A percentile compares a stretch with the other conserved stretches of the same genome.
phyloP scores from a whole-genome alignment of 92 coral and sea anemone species.

The Scolanthus callimorphus region DNA sequence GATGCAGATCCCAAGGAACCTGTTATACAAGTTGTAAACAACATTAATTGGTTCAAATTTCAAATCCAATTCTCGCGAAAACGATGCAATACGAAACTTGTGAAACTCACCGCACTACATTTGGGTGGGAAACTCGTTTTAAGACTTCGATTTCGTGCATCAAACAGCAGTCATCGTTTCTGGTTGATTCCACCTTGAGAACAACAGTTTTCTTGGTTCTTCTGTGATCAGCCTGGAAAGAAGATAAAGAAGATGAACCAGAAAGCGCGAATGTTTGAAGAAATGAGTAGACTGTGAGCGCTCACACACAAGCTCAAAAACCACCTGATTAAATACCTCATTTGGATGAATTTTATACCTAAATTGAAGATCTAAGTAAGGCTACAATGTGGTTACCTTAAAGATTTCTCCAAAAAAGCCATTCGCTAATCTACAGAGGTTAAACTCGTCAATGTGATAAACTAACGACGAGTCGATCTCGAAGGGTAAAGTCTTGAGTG shows the following conservation, averaged over 20 bases:
- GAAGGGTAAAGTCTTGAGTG: slow-evolving; percentile 50
- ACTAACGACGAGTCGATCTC: slow-evolving; percentile 59
- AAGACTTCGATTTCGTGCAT: slow-evolving; percentile 68
- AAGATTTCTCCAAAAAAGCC: slow-evolving; percentile 95
- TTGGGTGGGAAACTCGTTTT: slow-evolving; percentile 76
- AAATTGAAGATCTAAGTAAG: background rate
- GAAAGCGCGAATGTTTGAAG: background rate
- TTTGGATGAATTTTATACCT: background rate
- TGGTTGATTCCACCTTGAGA: slow-evolving; percentile 57
- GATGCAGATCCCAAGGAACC: slow-evolving; percentile 86
- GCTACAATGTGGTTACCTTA: slow-evolving; percentile 47
- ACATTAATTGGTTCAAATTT: too few relatives aligned
- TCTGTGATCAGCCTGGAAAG: slow-evolving; percentile 77
- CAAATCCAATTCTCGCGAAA: background rate
- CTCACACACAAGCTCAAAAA: slow-evolving; percentile 14
- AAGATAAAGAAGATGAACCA: too few relatives aligned
- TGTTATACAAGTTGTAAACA: slow-evolving; percentile 5
- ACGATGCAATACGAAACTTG: background rate
- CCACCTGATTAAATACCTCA: slow-evolving; percentile 32
- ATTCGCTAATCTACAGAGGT: slow-evolving; percentile 46
- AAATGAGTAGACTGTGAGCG: background rate
- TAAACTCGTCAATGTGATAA: slow-evolving; percentile 64
- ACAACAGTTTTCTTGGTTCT: slow-evolving; percentile 64
- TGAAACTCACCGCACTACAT: slow-evolving; percentile 58
- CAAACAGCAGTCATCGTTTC: slow-evolving; percentile 49